These are phyloP conservation scores for Stegodyphus mimosarum DNA, from an alignment of 1,140 invertebrate genomes.

Conservation along the genomic window DNA sequence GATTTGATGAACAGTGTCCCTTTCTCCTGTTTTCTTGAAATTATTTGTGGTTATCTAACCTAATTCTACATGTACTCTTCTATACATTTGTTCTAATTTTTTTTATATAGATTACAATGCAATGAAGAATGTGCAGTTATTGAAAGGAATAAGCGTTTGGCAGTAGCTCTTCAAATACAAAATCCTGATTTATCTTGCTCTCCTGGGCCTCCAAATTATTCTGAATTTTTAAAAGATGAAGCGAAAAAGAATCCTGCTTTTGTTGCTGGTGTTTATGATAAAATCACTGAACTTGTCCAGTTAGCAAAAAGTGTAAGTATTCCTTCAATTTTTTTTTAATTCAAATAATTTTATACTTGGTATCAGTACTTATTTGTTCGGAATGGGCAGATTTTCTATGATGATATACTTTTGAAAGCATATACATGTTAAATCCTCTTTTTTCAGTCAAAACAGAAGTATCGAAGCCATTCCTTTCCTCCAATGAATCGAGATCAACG, in stretches of 20 bases:
- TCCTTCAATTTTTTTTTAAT: too few species aligned
- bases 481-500: slow-evolving; percentile 93
- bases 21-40: too few species aligned
- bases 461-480: slow-evolving; percentile 88
- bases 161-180: slow-evolving; percentile 88
- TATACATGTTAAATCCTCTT: neutral
- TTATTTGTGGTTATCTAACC: too few species aligned
- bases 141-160: slow-evolving; percentile 87
- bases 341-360: too few species aligned
- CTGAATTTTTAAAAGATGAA: slow-evolving; percentile 86
- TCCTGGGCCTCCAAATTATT: slow-evolving; percentile 77
- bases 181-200: slow-evolving; percentile 85
- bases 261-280: slow-evolving; percentile 86
- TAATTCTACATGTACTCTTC: too few species aligned
- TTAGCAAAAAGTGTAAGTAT: slow-evolving; percentile 81
- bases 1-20: too few species aligned
- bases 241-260: slow-evolving; percentile 84
- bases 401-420: too few species aligned
- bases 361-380: too few species aligned
- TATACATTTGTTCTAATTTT: neutral
- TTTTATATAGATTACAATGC: slow-evolving; percentile 79
- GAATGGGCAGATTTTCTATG: too few species aligned
- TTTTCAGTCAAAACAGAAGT: slow-evolving; percentile 82
- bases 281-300: slow-evolving; percentile 86
- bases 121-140: slow-evolving; percentile 89